These are phyloP conservation scores for Noctua janthina DNA, from an alignment of 2,888 invertebrate genomes.

Conservation along the genomic window DNA sequence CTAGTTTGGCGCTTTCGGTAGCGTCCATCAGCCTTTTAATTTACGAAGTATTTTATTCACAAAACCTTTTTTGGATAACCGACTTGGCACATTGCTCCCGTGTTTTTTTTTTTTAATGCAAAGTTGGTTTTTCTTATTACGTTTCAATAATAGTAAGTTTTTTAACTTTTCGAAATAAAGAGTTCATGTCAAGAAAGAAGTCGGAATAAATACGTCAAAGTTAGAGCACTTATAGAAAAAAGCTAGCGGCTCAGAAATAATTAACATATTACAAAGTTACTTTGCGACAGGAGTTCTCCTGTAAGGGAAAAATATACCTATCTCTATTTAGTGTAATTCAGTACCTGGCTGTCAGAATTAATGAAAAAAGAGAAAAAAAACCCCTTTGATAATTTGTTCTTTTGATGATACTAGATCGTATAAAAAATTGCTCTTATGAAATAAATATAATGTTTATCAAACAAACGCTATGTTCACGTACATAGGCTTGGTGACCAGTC, in stretches of 20 bases:
- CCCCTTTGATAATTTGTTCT: not conserved
- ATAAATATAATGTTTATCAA: not conserved
- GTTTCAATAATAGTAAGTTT: not conserved
- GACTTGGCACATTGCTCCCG: not conserved
- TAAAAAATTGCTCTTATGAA: not conserved
- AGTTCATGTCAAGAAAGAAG: not conserved
- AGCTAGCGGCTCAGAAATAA: not conserved
- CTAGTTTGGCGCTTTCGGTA: no score
- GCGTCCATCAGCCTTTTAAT: not conserved
- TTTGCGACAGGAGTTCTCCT: not conserved
- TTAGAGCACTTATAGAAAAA: conserved; percentile 12
- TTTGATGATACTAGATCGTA: not conserved
- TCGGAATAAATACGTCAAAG: not conserved
- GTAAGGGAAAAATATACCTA: not conserved
- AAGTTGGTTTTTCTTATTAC: no score
- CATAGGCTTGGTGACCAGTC: not conserved
- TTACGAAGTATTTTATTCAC: not conserved
- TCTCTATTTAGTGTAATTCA: not conserved
- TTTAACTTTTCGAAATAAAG: not conserved
- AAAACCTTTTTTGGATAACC: not conserved
- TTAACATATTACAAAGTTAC: not conserved
- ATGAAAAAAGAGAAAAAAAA: not conserved
- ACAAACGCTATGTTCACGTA: not conserved
- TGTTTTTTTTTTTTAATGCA: not conserved
- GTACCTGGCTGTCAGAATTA: not conserved